phyloP scores from a whole-genome alignment of 2,113 vertebrate species.

The Siphamia tubifer region DNA sequence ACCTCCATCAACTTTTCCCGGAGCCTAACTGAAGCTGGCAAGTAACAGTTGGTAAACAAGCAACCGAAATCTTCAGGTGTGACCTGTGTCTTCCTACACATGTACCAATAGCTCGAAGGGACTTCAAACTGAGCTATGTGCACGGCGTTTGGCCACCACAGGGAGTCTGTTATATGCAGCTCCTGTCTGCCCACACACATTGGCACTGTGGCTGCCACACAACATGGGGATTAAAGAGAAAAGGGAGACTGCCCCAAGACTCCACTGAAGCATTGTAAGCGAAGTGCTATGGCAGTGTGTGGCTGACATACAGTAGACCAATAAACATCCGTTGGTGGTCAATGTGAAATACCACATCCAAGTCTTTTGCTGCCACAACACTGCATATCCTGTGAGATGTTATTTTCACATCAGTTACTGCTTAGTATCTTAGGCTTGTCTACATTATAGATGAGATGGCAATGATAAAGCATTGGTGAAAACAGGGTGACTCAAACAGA shows the following conservation, averaged over 20 bases:
- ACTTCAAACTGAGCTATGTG: constrained; percentile 2
- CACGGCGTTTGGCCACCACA: constrained; percentile 17
- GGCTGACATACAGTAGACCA: not conserved
- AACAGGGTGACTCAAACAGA: too few species aligned
- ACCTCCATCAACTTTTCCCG: not conserved
- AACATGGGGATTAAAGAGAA: constrained; percentile 24
- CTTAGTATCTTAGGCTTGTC: not conserved
- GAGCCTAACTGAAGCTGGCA: constrained; percentile 1
- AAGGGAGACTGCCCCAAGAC: constrained; percentile 7
- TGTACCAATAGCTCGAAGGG: constrained; percentile 18
- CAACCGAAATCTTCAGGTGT: constrained; percentile 7
- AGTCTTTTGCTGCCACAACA: not conserved
- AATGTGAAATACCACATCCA: not conserved
- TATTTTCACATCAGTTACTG: not conserved
- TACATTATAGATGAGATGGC: too few species aligned
- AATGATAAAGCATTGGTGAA: too few species aligned
- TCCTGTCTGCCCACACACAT: constrained; percentile 54
- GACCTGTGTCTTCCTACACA: constrained; percentile 42
- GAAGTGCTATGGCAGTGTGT: not conserved
- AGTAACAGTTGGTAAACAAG: constrained; percentile 33
- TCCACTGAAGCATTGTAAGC: constrained; percentile 13
- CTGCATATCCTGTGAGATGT: not conserved
- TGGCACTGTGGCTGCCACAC: constrained; percentile 4
- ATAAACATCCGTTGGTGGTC: constrained; percentile 15
- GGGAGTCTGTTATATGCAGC: constrained; percentile 38